These are phyloP conservation scores for Willowsia nigromaculata DNA, from an alignment of 2,888 invertebrate species.

Conservation along the genomic window DNA sequence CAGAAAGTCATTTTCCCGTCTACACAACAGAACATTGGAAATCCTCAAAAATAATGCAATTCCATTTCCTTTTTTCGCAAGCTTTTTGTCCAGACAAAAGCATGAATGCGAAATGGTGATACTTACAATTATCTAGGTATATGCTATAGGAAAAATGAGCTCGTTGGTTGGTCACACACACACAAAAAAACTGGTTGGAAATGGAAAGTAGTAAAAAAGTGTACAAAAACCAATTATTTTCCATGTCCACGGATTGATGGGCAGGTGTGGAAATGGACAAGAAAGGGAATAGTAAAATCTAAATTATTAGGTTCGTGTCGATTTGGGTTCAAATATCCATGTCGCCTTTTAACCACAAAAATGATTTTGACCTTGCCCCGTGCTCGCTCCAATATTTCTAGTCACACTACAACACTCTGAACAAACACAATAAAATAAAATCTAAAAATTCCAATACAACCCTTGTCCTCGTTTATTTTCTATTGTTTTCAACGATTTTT, in stretches of 20 bases:
- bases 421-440: not conserved
- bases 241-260: conserved; percentile 48
- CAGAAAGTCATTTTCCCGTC: not conserved
- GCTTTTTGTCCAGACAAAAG: not conserved
- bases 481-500: not conserved
- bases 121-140: no score
- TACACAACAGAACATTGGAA: not conserved
- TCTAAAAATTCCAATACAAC: not conserved
- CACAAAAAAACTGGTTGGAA: not conserved
- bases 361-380: not conserved
- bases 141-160: not conserved
- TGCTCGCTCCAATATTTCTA: not conserved
- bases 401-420: not conserved
- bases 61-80: not conserved
- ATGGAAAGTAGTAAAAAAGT: conserved; percentile 18
- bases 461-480: not conserved
- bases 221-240: conserved; percentile 53
- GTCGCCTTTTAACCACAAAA: no score
- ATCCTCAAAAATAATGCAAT: not conserved
- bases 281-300: not conserved
- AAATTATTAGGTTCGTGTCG: not conserved
- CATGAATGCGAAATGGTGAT: not conserved
- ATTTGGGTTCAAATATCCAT: not conserved
- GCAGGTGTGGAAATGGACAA: conserved; percentile 52
- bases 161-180: not conserved